Percentiles rank a stretch among this genome's conserved stretches.
These are phyloP conservation scores for Vireo griseus DNA, from an alignment of 2,797 vertebrate genomes.

Conservation along the genomic window DNA sequence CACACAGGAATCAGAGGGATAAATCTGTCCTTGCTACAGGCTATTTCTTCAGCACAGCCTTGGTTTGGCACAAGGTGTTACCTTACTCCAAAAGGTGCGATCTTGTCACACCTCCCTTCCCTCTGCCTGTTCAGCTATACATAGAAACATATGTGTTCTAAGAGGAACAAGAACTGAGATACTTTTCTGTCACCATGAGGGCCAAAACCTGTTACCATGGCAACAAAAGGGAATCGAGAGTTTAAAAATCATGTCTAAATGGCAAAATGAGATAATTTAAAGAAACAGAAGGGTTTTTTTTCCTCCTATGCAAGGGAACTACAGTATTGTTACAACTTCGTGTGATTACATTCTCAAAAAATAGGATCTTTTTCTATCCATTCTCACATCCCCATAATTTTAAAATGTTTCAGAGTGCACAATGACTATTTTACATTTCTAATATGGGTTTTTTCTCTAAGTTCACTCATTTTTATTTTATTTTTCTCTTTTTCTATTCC, in stretches of 20 bases:
- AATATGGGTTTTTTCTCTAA: background rate
- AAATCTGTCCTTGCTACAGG: constrained; percentile 62
- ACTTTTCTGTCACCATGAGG: constrained; percentile 73
- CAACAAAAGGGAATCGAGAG: constrained; percentile 67
- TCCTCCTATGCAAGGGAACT: background rate
- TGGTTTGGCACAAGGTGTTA: constrained; percentile 46
- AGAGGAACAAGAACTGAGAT: constrained; percentile 67
- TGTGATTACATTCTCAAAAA: background rate
- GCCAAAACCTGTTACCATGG: constrained; percentile 73
- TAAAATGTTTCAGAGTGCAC: background rate
- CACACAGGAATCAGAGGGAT: constrained; percentile 1
- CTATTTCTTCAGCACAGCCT: constrained; percentile 13
- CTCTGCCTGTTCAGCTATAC: constrained; percentile 43
- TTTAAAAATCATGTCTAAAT: constrained; percentile 75
- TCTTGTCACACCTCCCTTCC: constrained; percentile 46
- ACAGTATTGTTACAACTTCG: background rate
- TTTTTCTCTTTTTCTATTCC: background rate
- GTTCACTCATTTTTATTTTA: background rate
- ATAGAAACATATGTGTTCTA: constrained; percentile 64
- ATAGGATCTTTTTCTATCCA: background rate
- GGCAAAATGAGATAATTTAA: constrained; percentile 73
- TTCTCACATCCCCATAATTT: background rate
- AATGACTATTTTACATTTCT: background rate
- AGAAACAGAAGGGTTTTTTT: constrained; percentile 50
- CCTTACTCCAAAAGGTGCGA: constrained; percentile 57